phyloP scores from a whole-genome alignment of 2,797 vertebrate genomes.

The Arrhamphus sclerolepis region DNA sequence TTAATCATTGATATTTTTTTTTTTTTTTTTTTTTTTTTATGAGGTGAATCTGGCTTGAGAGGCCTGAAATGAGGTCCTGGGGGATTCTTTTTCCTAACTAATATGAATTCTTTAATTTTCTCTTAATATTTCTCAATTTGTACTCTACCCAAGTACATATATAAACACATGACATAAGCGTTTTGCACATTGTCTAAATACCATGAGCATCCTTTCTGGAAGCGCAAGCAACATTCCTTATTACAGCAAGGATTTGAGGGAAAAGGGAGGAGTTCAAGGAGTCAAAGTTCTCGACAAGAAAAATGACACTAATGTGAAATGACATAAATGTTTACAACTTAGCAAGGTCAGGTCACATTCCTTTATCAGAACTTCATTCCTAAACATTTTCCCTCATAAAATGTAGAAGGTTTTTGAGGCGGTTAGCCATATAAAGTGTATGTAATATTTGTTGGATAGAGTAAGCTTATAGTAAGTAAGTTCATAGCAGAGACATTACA shows the following conservation, averaged over 20 bases:
- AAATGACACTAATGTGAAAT: conserved; percentile 76
- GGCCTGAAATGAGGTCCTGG: conserved; percentile 6
- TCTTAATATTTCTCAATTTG: not conserved
- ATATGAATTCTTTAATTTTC: conserved; percentile 30
- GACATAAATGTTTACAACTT: conserved; percentile 73
- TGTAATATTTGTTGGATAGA: no score
- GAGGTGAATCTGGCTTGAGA: not conserved
- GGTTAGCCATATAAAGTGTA: no score
- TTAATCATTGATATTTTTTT: conserved; percentile 7
- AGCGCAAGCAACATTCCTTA: conserved; percentile 82
- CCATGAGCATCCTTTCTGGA: conserved; percentile 81
- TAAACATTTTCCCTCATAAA: conserved; percentile 1
- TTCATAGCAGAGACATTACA: no score
- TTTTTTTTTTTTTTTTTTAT: not conserved
- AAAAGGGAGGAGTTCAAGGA: conserved; percentile 79
- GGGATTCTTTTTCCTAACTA: conserved; percentile 24
- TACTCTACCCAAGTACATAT: conserved; percentile 18
- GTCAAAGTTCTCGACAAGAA: conserved; percentile 76
- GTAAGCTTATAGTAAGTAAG: no score
- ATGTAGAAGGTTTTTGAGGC: no score
- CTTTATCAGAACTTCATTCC: conserved; percentile 63
- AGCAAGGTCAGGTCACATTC: conserved; percentile 77
- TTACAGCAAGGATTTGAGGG: conserved; percentile 79
- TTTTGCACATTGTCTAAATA: conserved; percentile 78
- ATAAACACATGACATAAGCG: conserved; percentile 66